Evolutionary conservation across 2,797 vertebrate genomes (phyloP), one percentile per base, ranked within the genome.

Genomic region (Epinephelus malabaricus): DNA sequence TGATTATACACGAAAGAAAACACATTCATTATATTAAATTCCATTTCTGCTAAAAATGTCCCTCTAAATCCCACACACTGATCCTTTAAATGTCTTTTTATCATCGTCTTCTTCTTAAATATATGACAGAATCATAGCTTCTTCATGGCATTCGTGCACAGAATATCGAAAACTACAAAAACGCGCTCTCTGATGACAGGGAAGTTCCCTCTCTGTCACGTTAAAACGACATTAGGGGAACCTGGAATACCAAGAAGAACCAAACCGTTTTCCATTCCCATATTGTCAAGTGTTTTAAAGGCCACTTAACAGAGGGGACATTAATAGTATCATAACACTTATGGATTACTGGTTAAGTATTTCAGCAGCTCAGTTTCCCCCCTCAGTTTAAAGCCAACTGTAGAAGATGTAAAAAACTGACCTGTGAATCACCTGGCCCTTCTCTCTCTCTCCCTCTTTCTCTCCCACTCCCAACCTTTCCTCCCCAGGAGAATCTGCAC

Each of bases 341-440:
- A 67, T 76, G 79, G 84, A 92, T 89, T 89, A 81, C 76, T 86
- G 63, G 83, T 76, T 89, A 93, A 92, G 86, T 90, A 78, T 76
- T 94, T 75, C 88, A 90, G 79, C 90, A 93, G 87, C 78, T 75
- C 69, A 1, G 75, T 77, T 83, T 81, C 74, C 72, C 79, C 59
- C 78, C 55, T 53, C 70, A 40, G 55, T 85, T 85, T 81, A 81
- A 89, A 90, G 89, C 74, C 83, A 85, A 76, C 73, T 86, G 72
- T 72, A 65, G 81, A 88, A 79, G 86, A 92, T 87, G 83, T 90
- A 83, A 92, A 92, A 93, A 93, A 90, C 84, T 90, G 88, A 91
- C 81, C 89, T 90, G 78, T 84, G 85, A 89, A 86, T 91, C 89
- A 93, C 89, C 91, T 92, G 86, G 82, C 78, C 62, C 79, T 66